Conservation (phyloP, 2,113 vertebrate genomes). For the Elephas maximus region DNA sequence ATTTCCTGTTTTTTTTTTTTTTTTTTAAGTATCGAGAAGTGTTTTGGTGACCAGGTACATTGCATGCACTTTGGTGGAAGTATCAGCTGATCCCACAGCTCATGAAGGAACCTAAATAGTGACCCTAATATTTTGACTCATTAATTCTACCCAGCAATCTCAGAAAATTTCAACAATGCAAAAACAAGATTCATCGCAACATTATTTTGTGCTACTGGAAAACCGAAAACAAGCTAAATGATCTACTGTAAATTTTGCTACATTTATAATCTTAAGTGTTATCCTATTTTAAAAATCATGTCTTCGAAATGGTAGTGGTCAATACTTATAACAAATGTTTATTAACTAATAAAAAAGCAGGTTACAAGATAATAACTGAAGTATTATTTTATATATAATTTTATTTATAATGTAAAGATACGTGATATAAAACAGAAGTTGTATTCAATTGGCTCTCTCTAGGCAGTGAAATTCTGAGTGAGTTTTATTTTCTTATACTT, state of each 20-base stretch:
- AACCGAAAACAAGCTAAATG: neutral
- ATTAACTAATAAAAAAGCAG: neutral
- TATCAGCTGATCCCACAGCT: neutral
- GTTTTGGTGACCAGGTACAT: neutral
- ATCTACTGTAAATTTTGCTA: neutral
- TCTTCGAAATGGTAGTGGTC: neutral
- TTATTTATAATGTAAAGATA: too few species aligned
- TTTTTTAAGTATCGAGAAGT: neutral
- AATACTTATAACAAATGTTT: neutral
- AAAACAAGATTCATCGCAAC: neutral
- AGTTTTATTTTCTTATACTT: neutral
- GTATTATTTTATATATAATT: neutral
- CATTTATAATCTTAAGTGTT: neutral
- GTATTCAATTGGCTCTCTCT: neutral
- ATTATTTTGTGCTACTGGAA: conserved; percentile 32
- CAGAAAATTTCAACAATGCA: conserved; percentile 8
- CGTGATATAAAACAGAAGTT: neutral
- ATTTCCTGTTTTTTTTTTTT: neutral
- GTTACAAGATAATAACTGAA: neutral
- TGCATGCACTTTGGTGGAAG: neutral
- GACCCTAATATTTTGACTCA: neutral
- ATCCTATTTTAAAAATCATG: neutral
- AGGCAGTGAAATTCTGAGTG: neutral
- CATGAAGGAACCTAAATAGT: neutral
- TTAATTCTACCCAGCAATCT: neutral